These are phyloP conservation scores for Oscheius sp. DNA, from an alignment of 2,888 invertebrate genomes.

Conservation along the genomic window DNA sequence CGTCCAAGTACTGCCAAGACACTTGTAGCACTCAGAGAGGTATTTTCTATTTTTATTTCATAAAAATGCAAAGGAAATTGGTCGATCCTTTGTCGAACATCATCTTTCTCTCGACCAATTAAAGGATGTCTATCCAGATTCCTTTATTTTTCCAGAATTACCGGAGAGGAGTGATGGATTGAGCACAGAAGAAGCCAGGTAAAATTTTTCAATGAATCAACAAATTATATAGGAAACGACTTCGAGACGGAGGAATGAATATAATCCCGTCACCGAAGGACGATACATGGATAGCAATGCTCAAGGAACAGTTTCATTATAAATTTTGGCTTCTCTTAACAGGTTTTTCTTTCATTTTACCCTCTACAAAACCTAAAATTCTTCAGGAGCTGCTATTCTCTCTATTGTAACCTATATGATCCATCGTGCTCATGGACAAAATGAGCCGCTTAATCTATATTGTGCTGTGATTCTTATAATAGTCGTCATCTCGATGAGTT, in stretches of 20 bases:
- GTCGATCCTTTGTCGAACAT: constrained; percentile 64
- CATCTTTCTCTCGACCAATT: constrained; percentile 57
- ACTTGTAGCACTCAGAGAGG: background rate
- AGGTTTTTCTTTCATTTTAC: constrained; percentile 33
- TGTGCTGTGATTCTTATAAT: constrained; percentile 65
- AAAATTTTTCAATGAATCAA: background rate
- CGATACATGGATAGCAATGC: constrained; percentile 50
- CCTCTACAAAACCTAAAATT: background rate
- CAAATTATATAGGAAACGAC: constrained; percentile 56
- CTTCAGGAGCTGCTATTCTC: constrained; percentile 21
- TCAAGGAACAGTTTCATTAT: constrained; percentile 66
- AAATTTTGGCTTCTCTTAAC: constrained; percentile 68
- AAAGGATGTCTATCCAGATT: constrained; percentile 64
- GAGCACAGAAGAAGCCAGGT: constrained; percentile 62
- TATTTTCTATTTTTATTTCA: background rate
- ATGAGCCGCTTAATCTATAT: constrained; percentile 66
- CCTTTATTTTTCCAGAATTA: constrained; percentile 58
- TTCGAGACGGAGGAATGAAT: constrained; percentile 65
- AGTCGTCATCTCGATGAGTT: constrained; percentile 63
- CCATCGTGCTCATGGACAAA: constrained; percentile 65
- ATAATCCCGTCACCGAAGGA: constrained; percentile 56
- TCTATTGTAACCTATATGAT: constrained; percentile 65
- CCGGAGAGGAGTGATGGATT: constrained; percentile 66
- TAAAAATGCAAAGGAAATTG: constrained; percentile 32
- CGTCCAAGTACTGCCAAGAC: background rate